These are phyloP conservation scores for Trissoscelio sp. DNA, from an alignment of 2,888 invertebrate genomes.

Conservation along the genomic window DNA sequence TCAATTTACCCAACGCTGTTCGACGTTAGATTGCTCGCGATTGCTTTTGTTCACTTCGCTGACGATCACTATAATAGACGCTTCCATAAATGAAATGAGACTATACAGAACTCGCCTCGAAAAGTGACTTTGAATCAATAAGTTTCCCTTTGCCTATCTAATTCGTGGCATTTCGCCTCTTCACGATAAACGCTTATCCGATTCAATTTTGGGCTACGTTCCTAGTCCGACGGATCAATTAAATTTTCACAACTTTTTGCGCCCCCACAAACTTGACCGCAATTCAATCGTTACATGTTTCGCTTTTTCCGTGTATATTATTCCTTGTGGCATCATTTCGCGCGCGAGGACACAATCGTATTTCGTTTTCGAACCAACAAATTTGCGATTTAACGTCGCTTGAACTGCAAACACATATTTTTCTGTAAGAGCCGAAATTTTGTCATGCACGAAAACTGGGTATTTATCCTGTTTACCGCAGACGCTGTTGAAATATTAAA, in stretches of 20 bases:
- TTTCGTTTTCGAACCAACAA: slow-evolving; percentile 29
- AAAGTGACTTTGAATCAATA: slow-evolving; percentile 65
- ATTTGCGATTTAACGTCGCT: slow-evolving; percentile 32
- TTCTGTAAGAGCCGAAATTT: slow-evolving; percentile 27
- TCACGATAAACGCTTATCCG: slow-evolving; percentile 38
- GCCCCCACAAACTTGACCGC: slow-evolving; percentile 27
- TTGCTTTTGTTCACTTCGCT: slow-evolving; percentile 70
- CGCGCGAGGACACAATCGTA: slow-evolving; percentile 5
- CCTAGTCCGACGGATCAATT: slow-evolving; percentile 18
- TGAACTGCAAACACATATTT: slow-evolving; percentile 52
- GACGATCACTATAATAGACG: slow-evolving; percentile 69
- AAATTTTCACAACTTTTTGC: neutral
- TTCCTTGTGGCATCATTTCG: slow-evolving; percentile 3
- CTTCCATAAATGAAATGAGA: slow-evolving; percentile 68
- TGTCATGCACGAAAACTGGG: slow-evolving; percentile 41
- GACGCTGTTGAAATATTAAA: slow-evolving; percentile 40
- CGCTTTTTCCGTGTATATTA: slow-evolving; percentile 31
- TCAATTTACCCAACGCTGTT: slow-evolving; percentile 69
- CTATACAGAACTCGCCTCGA: slow-evolving; percentile 62
- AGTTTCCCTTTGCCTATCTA: slow-evolving; percentile 63
- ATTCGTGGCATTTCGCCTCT: slow-evolving; percentile 51
- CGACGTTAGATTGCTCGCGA: slow-evolving; percentile 69
- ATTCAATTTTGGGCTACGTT: slow-evolving; percentile 10
- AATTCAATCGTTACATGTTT: slow-evolving; percentile 28
- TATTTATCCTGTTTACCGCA: slow-evolving; percentile 54